Evolutionary conservation across 2,888 invertebrate species (phyloP).

Genomic region (Pyrocoelia pectoralis): DNA sequence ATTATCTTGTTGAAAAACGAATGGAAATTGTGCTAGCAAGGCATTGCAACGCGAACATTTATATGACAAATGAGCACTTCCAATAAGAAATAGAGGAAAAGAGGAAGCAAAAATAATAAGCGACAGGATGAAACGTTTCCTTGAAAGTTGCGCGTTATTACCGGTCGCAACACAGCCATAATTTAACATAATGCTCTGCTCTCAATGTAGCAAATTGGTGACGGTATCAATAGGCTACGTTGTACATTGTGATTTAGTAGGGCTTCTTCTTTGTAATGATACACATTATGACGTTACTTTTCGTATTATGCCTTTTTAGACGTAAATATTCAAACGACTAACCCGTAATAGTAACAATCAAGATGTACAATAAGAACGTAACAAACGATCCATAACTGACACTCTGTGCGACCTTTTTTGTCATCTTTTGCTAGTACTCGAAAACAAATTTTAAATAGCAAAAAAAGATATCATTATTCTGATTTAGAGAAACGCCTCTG

Average conservation of each 20-base stretch:
- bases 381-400: constrained; percentile 21
- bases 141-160: constrained; percentile 39
- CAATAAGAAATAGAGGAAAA: constrained; percentile 36
- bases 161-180: constrained; percentile 40
- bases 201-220: constrained; percentile 44
- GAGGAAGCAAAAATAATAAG: constrained; percentile 47
- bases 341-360: constrained; percentile 16
- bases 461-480: constrained; percentile 3
- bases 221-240: constrained; percentile 41
- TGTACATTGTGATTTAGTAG: constrained; percentile 44
- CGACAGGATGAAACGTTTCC: constrained; percentile 46
- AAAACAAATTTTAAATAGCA: not conserved
- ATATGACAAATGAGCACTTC: constrained; percentile 41
- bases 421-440: constrained; percentile 19
- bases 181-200: constrained; percentile 43
- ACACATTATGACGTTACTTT: constrained; percentile 32
- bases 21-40: constrained; percentile 24
- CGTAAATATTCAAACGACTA: constrained; percentile 32
- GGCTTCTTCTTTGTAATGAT: constrained; percentile 26
- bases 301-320: constrained; percentile 18
- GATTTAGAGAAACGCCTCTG: not conserved
- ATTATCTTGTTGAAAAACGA: constrained; percentile 21
- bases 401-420: constrained; percentile 15
- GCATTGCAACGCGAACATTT: constrained; percentile 37
- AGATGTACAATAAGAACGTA: constrained; percentile 17